Base-by-base conservation (phyloP, 2,113 vertebrate genomes). In the Camelus dromedarius region DNA sequence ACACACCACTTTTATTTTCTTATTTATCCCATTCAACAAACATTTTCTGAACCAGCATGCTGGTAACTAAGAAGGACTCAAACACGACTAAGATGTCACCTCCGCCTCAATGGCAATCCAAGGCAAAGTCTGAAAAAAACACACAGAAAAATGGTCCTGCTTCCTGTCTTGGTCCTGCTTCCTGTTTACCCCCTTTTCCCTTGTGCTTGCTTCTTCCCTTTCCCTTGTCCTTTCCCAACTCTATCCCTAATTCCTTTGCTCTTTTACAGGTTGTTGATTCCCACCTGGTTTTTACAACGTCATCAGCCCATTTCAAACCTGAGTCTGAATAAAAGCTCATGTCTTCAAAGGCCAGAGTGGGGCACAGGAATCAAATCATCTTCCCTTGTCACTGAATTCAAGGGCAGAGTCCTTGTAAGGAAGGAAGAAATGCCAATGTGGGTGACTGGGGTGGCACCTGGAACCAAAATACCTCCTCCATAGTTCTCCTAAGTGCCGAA, bases 291-390 rank as follows among this genome's bases (percentile, higher is more conserved):
- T 75, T 82, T 70, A 70, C 16, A 73, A 26, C 75, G 5, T 94
- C n/a, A 64, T 54, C 6, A 89, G 62, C 30, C 10, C 28, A 76
- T n/a, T 95, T 70, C 70, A 20, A 95, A 67, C 16, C 26, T 80
- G 35, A 93, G 20, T 18, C 48, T 42, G 8, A 95, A 80, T 77
- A 54, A 93, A 93, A 82, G 48, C 46, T 72, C 92, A 91, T 86
- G 22, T 76, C 48, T 85, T 91, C 76, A 84, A 66, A 76, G 52
- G 26, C 20, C 19, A 58, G 24, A 32, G 46, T 73, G 18, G 18
- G 54, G 16, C 13, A 12, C 16, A n/a, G 5, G 60, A 85, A 58
- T 81, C 18, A 81, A 76, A 77, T 83, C 5, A 19, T 30, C 6
- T 89, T 79, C 6, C 30, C 32, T 95, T n/a, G 56, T 91, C 26